Evolutionary conservation across 2,797 vertebrate genomes (phyloP), one percentile per base, ranked within the genome.

Genomic region (Coregonus sp.): DNA sequence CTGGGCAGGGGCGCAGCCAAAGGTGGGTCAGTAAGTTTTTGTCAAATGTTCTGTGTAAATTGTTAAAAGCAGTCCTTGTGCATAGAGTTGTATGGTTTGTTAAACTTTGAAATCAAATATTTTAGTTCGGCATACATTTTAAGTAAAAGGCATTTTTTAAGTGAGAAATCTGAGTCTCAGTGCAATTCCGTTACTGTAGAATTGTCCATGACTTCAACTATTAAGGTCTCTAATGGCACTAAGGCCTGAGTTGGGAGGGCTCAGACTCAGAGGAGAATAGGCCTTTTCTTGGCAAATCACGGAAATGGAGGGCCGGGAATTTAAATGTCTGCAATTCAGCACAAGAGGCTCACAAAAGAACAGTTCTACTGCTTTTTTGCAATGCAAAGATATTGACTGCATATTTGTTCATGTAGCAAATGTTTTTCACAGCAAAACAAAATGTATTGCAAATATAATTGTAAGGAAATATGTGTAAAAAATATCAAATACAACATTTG

Each of bases 191-290:
- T 9, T 47, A 12, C 40, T 3, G 40, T 47, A 47, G 40, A 47
- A 47, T 47, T 47, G 40, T 47, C 40, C 40, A 47, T 47, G 56
- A 61, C n/a, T 59, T 59, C 18, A 59, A 59, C 7, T 61, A 20
- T 61, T 20, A 61, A 67, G 14, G 9, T 31, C 29, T 15, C 65
- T 66, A 66, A 29, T 33, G 65, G 65, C 69, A 75, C 51, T 77
- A 70, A 69, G 33, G 54, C 59, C 33, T 51, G 72, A 78, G 76
- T 31, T n/a, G 5, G 54, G 31, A 18, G 35, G 16, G 37, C 59
- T 37, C 18, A 59, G 35, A 5, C 56, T 7, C 1, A 20, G 50
- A 29, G 1, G 61, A 11, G 71, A 35, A 18, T 12, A 9, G 14
- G 1, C 1, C 11, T 33, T 68, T 56, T 33, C 4, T 18, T 20